phyloP scores from a whole-genome alignment of 2,888 invertebrate genomes.

The Lobophora halterata region DNA sequence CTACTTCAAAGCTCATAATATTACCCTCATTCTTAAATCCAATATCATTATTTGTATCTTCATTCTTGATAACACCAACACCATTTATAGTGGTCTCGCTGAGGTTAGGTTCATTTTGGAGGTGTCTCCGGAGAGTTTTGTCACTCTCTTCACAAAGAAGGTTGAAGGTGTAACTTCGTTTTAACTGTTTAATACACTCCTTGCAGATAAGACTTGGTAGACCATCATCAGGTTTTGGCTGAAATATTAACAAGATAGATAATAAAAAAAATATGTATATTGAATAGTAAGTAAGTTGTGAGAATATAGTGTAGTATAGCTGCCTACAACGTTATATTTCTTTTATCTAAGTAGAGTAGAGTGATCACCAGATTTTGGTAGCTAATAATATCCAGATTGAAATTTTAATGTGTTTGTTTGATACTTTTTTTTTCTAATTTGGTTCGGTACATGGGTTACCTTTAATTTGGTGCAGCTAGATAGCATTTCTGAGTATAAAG shows the following conservation, averaged over 20 bases:
- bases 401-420: no score
- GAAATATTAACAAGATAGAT: constrained; percentile 33
- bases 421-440: no score
- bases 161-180: constrained; percentile 59
- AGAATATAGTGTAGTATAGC: no score
- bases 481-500: constrained; percentile 62
- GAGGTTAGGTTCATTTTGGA: constrained; percentile 32
- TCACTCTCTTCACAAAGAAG: constrained; percentile 63
- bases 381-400: no score
- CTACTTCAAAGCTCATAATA: constrained; percentile 6
- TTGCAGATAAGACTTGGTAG: constrained; percentile 66
- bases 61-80: constrained; percentile 20
- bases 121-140: constrained; percentile 42
- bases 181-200: constrained; percentile 61
- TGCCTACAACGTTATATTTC: no score
- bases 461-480: constrained; percentile 60
- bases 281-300: no score
- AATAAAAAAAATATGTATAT: constrained; percentile 7
- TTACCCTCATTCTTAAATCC: constrained; percentile 28
- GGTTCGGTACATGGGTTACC: constrained; percentile 42
- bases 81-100: constrained; percentile 5
- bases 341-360: no score
- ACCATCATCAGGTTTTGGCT: constrained; percentile 60
- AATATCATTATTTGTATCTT: constrained; percentile 14
- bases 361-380: no score